A percentile compares a stretch with the other conserved stretches of the same genome.
phyloP scores from a whole-genome alignment of 2,888 invertebrate genomes.

The Dorcus parallelipipedus region DNA sequence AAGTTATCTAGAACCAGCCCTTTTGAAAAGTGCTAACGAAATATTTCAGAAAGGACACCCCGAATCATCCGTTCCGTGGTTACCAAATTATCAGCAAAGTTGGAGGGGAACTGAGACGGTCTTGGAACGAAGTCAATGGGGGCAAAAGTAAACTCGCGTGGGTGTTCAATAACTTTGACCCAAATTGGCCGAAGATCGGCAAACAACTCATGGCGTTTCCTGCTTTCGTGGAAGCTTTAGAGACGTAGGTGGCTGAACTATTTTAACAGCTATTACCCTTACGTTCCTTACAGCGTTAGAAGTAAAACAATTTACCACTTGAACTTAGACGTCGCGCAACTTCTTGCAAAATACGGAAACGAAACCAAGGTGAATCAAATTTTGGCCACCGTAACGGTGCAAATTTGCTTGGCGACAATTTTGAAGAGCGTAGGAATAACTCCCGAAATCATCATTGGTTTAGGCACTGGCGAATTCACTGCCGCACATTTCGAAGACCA shows the following conservation, averaged over 20 bases:
- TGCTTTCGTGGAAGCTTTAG: neutral
- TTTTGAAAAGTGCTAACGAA: neutral
- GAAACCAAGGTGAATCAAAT: constrained; percentile 4
- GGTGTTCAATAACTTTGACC: constrained; percentile 4
- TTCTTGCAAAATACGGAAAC: neutral
- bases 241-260: neutral
- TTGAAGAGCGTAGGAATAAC: constrained; percentile 49
- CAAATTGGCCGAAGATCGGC: constrained; percentile 1
- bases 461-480: constrained; percentile 86
- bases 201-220: neutral
- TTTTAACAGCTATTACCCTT: neutral
- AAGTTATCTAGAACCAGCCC: neutral
- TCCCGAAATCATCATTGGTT: constrained; percentile 50
- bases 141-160: neutral
- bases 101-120: neutral
- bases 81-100: constrained; percentile 3
- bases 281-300: neutral
- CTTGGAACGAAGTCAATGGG: neutral
- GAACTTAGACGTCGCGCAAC: neutral
- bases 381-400: constrained; percentile 54
- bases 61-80: constrained; percentile 3
- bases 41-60: neutral
- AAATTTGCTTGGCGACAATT: constrained; percentile 49
- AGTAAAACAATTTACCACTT: neutral
- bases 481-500: constrained; percentile 90